Percentiles rank a stretch among this genome's conserved stretches.
phyloP scores from a whole-genome alignment of 2,797 vertebrate species.

The Peromyscus eremicus region DNA sequence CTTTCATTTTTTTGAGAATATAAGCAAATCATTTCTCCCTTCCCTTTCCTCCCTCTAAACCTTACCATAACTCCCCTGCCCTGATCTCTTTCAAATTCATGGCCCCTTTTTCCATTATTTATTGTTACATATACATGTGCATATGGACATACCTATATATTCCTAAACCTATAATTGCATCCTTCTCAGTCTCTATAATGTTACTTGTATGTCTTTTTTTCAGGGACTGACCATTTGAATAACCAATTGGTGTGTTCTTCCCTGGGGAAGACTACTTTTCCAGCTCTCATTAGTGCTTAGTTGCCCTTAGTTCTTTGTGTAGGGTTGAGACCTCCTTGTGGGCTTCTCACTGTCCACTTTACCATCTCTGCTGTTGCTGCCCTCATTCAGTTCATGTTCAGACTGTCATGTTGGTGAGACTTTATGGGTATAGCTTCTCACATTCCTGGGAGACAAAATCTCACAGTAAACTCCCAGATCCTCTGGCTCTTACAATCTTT shows the following conservation, averaged over 20 bases:
- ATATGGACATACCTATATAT: no score
- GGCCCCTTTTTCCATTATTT: neutral
- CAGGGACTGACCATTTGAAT: neutral
- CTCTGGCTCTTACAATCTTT: neutral
- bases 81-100: neutral
- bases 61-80: no score
- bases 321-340: no score
- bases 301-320: neutral
- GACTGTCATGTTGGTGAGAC: neutral
- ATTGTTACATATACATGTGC: neutral
- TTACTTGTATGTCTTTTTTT: neutral
- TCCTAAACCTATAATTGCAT: neutral
- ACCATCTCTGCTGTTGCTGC: neutral
- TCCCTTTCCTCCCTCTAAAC: neutral
- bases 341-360: neutral
- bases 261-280: no score
- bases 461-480: neutral
- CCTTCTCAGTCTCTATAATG: neutral
- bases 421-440: neutral
- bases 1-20: neutral
- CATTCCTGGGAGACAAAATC: neutral
- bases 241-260: neutral
- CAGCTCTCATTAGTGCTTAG: no score
- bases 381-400: neutral
- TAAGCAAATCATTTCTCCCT: neutral